Percentiles rank a stretch among this genome's conserved stretches.
These are phyloP conservation scores for Helicoverpa assulta DNA, from an alignment of 2,888 invertebrate genomes.

Conservation along the genomic window DNA sequence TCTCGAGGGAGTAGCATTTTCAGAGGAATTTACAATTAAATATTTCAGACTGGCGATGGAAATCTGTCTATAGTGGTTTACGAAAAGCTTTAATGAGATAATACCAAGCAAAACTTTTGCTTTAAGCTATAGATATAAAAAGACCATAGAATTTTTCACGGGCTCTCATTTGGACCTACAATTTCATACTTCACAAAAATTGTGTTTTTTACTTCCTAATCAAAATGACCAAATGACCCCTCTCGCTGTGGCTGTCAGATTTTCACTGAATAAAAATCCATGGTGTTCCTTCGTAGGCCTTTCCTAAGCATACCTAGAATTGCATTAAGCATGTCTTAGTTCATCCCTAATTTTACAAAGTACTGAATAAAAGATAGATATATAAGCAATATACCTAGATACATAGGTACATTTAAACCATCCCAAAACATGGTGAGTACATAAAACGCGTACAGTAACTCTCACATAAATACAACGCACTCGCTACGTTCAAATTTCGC, in stretches of 20 bases:
- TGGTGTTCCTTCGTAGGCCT: too few relatives aligned
- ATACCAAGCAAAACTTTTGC: too few relatives aligned
- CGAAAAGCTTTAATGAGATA: too few relatives aligned
- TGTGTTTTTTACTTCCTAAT: too few relatives aligned
- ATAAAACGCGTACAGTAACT: slow-evolving; percentile 53
- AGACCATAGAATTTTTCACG: too few relatives aligned
- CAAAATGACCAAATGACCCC: too few relatives aligned
- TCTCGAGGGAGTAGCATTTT: slow-evolving; percentile 38
- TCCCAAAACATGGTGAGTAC: slow-evolving; percentile 50
- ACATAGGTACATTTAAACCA: slow-evolving; percentile 41
- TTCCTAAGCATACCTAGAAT: neutral
- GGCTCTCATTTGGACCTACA: too few relatives aligned
- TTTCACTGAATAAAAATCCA: too few relatives aligned
- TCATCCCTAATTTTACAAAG: neutral
- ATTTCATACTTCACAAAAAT: too few relatives aligned
- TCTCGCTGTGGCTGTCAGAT: too few relatives aligned
- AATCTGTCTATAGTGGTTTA: neutral
- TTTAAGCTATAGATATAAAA: too few relatives aligned
- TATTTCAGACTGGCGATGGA: slow-evolving; percentile 3
- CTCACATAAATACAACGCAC: slow-evolving; percentile 87
- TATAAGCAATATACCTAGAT: slow-evolving; percentile 2
- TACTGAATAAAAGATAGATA: slow-evolving; percentile 5
- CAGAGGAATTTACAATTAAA: slow-evolving; percentile 8
- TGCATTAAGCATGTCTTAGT: neutral
- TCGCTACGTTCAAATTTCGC: slow-evolving; percentile 89